phyloP scores from a whole-genome alignment of 2,888 invertebrate genomes.

The Clunio marinus region DNA sequence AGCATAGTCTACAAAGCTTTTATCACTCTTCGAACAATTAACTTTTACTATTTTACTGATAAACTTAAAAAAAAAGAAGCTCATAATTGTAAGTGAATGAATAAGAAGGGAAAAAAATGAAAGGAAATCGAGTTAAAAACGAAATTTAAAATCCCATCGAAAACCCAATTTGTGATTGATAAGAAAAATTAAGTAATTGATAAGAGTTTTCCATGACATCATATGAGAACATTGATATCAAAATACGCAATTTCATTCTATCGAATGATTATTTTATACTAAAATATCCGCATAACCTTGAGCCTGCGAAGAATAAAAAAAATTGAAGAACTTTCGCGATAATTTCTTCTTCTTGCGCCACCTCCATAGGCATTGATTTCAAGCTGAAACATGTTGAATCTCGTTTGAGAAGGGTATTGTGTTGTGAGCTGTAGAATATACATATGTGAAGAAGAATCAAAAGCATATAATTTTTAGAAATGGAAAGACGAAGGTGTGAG shows the following conservation, averaged over 20 bases:
- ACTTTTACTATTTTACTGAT: slow-evolving; percentile 11
- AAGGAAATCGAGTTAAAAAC: no score
- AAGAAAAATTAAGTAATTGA: no score
- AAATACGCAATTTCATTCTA: no score
- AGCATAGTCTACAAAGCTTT: slow-evolving; percentile 12
- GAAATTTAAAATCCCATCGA: no score
- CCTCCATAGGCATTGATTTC: slow-evolving; percentile 28
- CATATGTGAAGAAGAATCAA: background rate
- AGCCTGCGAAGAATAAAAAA: slow-evolving; percentile 16
- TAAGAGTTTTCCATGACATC: no score
- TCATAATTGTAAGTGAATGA: no score
- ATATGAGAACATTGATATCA: no score
- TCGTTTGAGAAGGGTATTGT: slow-evolving; percentile 18
- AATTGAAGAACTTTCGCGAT: background rate
- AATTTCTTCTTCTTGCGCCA: slow-evolving; percentile 10
- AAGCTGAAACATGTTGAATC: slow-evolving; percentile 37
- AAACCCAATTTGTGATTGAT: no score
- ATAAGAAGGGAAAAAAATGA: no score
- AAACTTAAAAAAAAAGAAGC: no score
- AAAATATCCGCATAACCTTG: slow-evolving; percentile 23
- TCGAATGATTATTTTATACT: no score
- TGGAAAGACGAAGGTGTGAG: slow-evolving; percentile 4
- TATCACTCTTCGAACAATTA: slow-evolving; percentile 9
- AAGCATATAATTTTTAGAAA: slow-evolving; percentile 23
- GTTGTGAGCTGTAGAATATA: background rate